These are phyloP conservation scores for Gymnocypris eckloni DNA, from an alignment of 2,797 vertebrate genomes.

Conservation along the genomic window DNA sequence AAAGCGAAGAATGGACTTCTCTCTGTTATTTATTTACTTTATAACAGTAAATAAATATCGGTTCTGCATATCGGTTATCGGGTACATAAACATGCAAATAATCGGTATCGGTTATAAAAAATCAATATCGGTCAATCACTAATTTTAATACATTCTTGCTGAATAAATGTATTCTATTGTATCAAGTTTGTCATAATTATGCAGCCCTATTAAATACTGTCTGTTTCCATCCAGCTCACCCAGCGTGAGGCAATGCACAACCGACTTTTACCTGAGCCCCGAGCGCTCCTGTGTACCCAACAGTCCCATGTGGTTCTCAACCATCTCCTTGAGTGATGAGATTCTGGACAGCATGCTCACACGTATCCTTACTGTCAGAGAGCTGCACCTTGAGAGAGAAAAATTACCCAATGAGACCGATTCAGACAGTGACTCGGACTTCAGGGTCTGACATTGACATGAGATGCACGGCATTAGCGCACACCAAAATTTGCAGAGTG, in stretches of 20 bases:
- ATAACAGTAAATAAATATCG: no score
- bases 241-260: conserved; percentile 94
- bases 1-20: no score
- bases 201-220: neutral
- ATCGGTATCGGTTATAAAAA: no score
- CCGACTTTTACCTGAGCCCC: conserved; percentile 95
- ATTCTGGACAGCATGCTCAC: conserved; percentile 96
- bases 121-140: no score
- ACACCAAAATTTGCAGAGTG: conserved; percentile 17
- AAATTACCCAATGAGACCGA: conserved; percentile 77
- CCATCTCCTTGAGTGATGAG: conserved; percentile 85
- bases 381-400: conserved; percentile 89
- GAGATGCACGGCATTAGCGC: neutral
- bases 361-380: conserved; percentile 92
- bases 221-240: conserved; percentile 82
- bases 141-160: neutral
- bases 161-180: neutral
- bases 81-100: no score
- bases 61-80: no score
- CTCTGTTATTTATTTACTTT: no score
- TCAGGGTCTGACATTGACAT: neutral
- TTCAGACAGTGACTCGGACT: conserved; percentile 40
- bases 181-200: neutral
- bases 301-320: conserved; percentile 97
- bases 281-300: conserved; percentile 97